These are phyloP conservation scores for Mirza zaza DNA, from an alignment of 2,113 vertebrate genomes.

Conservation along the genomic window DNA sequence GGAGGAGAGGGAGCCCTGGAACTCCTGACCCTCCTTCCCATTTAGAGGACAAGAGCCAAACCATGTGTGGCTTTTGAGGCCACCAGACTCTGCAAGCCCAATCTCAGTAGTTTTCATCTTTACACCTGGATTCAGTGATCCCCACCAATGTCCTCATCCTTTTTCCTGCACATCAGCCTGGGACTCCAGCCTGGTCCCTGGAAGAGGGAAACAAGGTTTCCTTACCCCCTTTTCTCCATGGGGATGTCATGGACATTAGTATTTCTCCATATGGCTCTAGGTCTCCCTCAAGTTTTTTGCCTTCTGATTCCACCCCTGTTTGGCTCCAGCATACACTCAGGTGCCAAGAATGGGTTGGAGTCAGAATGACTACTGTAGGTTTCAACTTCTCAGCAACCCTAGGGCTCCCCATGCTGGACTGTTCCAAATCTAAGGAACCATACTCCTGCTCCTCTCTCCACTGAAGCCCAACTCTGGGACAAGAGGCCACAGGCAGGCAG, in stretches of 20 bases:
- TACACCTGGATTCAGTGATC: not conserved
- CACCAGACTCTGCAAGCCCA: not conserved
- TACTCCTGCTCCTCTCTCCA: not conserved
- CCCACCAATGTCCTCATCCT: not conserved
- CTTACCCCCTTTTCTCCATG: not conserved
- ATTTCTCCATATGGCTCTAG: not conserved
- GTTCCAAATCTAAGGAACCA: not conserved
- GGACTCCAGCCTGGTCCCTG: not conserved
- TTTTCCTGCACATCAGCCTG: not conserved
- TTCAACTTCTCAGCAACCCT: not conserved
- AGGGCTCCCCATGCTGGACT: not conserved
- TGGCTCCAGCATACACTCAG: not conserved
- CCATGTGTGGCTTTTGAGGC: not conserved
- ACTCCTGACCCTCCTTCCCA: not conserved
- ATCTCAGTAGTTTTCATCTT: not conserved
- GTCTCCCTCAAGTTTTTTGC: not conserved
- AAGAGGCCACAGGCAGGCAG: constrained; percentile 57
- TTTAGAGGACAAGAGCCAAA: not conserved
- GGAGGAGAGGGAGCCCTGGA: not conserved
- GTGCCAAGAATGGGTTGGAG: not conserved
- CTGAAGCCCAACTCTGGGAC: constrained; percentile 15
- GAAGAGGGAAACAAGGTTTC: not conserved
- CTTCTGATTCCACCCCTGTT: not conserved
- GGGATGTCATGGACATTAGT: not conserved
- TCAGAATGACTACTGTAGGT: not conserved